Evolutionary conservation across 2,888 invertebrate genomes (phyloP).

Genomic region (Scrobipalpa costella): DNA sequence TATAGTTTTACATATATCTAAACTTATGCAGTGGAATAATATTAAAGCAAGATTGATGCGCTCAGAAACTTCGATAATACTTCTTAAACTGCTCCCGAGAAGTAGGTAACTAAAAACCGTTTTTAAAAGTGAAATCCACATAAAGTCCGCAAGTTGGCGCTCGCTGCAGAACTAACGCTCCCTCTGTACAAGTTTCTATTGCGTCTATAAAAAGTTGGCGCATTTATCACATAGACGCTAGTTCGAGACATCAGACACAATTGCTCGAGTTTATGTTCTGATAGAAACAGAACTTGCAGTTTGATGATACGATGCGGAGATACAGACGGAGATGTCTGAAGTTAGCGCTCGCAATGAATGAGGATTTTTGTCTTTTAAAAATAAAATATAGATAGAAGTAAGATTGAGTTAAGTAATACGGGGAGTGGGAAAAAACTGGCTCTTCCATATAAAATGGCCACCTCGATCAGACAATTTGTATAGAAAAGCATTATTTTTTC

Average conservation of each 20-base stretch:
- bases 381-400: too few relatives aligned
- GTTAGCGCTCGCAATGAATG: background rate
- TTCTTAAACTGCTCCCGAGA: background rate
- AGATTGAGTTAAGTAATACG: too few relatives aligned
- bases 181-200: conserved; percentile 28
- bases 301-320: conserved; percentile 11
- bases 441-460: too few relatives aligned
- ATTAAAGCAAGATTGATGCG: conserved; percentile 5
- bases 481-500: too few relatives aligned
- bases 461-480: too few relatives aligned
- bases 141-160: conserved; percentile 1
- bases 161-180: conserved; percentile 12
- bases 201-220: conserved; percentile 28
- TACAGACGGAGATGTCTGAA: background rate
- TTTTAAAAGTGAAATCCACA: conserved; percentile 14
- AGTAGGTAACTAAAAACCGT: background rate
- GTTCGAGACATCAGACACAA: conserved; percentile 23
- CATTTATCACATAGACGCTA: conserved; percentile 27
- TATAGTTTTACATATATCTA: too few relatives aligned
- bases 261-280: conserved; percentile 22
- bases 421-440: too few relatives aligned
- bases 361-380: background rate
- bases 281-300: conserved; percentile 9
- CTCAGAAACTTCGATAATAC: conserved; percentile 3
- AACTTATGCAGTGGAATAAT: background rate